These are phyloP conservation scores for Toxotes jaculatrix DNA, from an alignment of 2,113 vertebrate species.

Conservation along the genomic window DNA sequence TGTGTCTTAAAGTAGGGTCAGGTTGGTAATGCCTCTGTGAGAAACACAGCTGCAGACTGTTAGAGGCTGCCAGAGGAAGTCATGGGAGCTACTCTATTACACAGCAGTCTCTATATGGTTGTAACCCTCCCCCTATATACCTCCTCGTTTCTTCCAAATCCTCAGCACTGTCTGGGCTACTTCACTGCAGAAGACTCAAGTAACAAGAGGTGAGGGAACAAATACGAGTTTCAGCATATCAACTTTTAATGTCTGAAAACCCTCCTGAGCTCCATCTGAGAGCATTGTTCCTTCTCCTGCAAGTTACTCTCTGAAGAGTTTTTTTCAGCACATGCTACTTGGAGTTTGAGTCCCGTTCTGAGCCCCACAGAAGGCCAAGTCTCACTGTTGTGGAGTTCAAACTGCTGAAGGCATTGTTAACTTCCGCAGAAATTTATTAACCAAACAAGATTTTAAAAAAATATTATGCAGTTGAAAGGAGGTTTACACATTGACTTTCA, in stretches of 20 bases:
- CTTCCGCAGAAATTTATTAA: constrained; percentile 63
- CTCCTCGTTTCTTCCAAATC: constrained; percentile 35
- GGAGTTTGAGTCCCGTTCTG: constrained; percentile 56
- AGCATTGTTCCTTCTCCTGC: constrained; percentile 29
- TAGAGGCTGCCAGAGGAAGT: constrained; percentile 75
- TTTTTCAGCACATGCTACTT: constrained; percentile 49
- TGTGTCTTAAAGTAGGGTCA: constrained; percentile 71
- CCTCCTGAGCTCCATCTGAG: background rate
- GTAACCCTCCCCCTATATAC: constrained; percentile 42
- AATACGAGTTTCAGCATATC: constrained; percentile 15
- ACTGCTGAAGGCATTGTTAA: constrained; percentile 62
- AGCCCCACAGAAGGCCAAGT: constrained; percentile 22
- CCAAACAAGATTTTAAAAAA: constrained; percentile 64
- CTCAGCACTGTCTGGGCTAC: constrained; percentile 37
- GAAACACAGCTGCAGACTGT: constrained; percentile 80
- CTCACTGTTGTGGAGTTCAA: constrained; percentile 64
- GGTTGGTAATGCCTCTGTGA: constrained; percentile 76
- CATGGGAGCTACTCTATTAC: constrained; percentile 73
- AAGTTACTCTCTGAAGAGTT: constrained; percentile 37
- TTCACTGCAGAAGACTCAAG: background rate
- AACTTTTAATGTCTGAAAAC: constrained; percentile 16
- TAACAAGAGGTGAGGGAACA: background rate
- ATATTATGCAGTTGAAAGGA: background rate
- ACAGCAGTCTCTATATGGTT: constrained; percentile 65
- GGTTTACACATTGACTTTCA: constrained; percentile 30